These are phyloP conservation scores for Pristionchus exspectatus DNA, from an alignment of 2,888 invertebrate species.

Conservation along the genomic window DNA sequence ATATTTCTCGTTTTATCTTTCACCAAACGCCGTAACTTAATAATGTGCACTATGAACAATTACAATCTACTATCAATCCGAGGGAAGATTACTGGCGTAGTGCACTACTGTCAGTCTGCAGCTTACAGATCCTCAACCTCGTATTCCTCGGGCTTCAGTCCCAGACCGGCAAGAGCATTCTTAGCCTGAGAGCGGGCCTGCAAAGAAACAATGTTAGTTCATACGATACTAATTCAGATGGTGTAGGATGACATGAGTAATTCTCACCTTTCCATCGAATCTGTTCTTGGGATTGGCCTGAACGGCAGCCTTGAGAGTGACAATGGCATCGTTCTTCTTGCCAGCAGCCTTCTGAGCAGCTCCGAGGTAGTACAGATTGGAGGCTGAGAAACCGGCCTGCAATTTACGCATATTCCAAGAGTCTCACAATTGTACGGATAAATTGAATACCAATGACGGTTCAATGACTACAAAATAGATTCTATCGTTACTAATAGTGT, in stretches of 20 bases:
- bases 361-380: slow-evolving; percentile 69
- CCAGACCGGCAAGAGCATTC: slow-evolving; percentile 59
- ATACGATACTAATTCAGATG: no score
- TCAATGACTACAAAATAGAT: not conserved
- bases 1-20: slow-evolving; percentile 46
- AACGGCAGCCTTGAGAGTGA: slow-evolving; percentile 64
- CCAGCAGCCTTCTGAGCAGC: slow-evolving; percentile 61
- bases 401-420: not conserved
- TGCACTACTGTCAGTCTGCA: not conserved
- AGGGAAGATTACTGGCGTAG: not conserved
- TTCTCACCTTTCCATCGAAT: slow-evolving; percentile 61
- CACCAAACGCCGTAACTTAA: slow-evolving; percentile 49
- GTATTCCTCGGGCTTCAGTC: slow-evolving; percentile 67
- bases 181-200: slow-evolving; percentile 60
- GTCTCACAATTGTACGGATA: not conserved
- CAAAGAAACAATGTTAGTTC: not conserved
- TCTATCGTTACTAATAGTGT: not conserved
- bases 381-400: slow-evolving; percentile 67
- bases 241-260: no score
- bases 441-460: not conserved
- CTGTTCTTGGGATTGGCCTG: slow-evolving; percentile 60
- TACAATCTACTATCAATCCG: slow-evolving; percentile 37
- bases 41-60: slow-evolving; percentile 41
- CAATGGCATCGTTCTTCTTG: slow-evolving; percentile 68
- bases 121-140: slow-evolving; percentile 61